Evolutionary conservation across 2,113 vertebrate genomes (phyloP), one percentile per base, ranked within the genome.

Genomic region (Isichthys henryi): DNA sequence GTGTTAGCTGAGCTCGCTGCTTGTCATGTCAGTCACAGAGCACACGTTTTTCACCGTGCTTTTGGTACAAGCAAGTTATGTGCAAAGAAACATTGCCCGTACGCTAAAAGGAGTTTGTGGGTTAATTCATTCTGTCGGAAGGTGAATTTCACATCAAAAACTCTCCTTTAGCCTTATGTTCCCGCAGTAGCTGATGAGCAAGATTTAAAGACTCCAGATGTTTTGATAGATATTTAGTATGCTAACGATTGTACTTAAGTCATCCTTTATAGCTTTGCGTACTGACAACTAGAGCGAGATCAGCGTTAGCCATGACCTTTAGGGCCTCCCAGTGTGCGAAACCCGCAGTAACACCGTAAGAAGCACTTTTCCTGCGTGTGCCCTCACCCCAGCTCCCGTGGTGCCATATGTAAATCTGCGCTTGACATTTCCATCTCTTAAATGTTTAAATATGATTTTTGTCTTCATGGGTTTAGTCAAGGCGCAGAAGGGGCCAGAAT

Each of bases 401-500:
- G 17, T 77, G 74, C 85, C 84, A 17, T 90, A 82, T 89, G 45
- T 87, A 88, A 53, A 87, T 87, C 13, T 89, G 48, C 46, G 10
- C 56, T 85, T 10, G 27, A 46, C 52, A 56, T 88, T 35, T 49
- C 39, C 39, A 27, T 52, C 35, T 27, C 35, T 89, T 88, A 62
- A 43, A 48, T 80, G 11, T 91, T 86, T 88, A 21, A 90, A 50
- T 46, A 80, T 5, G 15, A 53, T 70, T 4, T 15, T 7, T 50
- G 5, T 17, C 7, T 5, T 56, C 27, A 52, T 0, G 45, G 49
- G n/a, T 88, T 88, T 49, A 1, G 62, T 23, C 49, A 1, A 97
- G 96, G 83, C 95, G 97, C 93, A 97, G 97, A 82, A 93, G 97
- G 89, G 77, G 87, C 93, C 23, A 95, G 96, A 88, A 80, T 95